Percentiles rank a stretch among this genome's conserved stretches.
phyloP scores from a whole-genome alignment of 1,140 invertebrate species.

The Euborellia annulipes region DNA sequence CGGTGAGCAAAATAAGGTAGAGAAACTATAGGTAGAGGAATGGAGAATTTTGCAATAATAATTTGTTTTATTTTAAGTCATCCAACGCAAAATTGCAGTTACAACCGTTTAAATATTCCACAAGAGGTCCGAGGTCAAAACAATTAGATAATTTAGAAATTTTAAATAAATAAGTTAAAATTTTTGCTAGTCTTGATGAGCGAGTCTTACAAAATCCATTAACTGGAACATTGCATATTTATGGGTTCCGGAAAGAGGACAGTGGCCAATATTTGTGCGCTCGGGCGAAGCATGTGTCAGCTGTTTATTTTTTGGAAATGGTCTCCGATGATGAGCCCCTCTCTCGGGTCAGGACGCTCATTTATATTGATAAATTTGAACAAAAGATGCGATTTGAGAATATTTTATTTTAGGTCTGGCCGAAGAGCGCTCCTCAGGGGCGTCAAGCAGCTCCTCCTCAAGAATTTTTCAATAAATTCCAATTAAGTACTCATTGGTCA shows the following conservation, averaged over 20 bases:
- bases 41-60: no score
- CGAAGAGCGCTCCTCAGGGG: constrained; percentile 18
- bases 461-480: constrained; percentile 14
- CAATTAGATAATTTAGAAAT: no score
- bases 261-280: constrained; percentile 34
- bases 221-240: neutral
- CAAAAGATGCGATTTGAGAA: neutral
- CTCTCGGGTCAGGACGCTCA: constrained; percentile 10
- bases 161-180: no score
- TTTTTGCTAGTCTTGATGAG: neutral
- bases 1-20: no score
- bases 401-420: neutral
- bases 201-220: neutral
- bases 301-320: constrained; percentile 31
- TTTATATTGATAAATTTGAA: constrained; percentile 6
- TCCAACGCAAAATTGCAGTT: no score
- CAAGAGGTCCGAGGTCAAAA: no score
- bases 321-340: constrained; percentile 22
- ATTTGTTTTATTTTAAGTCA: no score
- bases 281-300: constrained; percentile 24
- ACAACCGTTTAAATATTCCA: no score
- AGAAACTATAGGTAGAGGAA: no score
- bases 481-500: constrained; percentile 30
- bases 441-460: neutral
- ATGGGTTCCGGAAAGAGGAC: constrained; percentile 19